A percentile compares a stretch with the other conserved stretches of the same genome.
Conservation (phyloP, 2,888 invertebrate genomes). For the Idaea aversata region DNA sequence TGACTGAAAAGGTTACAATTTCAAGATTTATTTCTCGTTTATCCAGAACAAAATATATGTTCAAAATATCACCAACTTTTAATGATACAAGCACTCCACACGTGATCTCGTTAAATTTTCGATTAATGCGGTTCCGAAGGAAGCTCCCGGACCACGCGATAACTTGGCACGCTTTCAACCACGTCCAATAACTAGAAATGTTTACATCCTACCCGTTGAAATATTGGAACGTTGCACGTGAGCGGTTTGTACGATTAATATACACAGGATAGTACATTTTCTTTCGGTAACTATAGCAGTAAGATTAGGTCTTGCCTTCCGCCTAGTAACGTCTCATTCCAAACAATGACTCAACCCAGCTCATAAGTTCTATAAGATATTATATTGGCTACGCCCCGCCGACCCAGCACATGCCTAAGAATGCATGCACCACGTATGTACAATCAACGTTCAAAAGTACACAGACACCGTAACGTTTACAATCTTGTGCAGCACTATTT, state of each 20-base stretch:
- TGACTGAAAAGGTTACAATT: too few species aligned
- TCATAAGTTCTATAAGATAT: too few species aligned
- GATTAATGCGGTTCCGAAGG: conserved; percentile 9
- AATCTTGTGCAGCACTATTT: too few species aligned
- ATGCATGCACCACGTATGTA: too few species aligned
- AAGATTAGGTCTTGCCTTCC: neutral
- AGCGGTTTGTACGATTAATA: conserved; percentile 35
- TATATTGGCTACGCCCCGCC: too few species aligned
- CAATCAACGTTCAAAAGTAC: too few species aligned
- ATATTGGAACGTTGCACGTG: conserved; percentile 50
- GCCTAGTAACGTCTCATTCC: neutral
- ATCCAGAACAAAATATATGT: too few species aligned
- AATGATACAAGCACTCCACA: conserved; percentile 1
- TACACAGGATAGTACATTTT: conserved; percentile 18
- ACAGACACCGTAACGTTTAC: too few species aligned
- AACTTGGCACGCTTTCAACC: conserved; percentile 34
- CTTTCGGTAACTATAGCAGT: conserved; percentile 5
- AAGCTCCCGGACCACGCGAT: conserved; percentile 17
- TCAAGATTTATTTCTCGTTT: too few species aligned
- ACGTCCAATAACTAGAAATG: conserved; percentile 36
- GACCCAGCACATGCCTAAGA: too few species aligned
- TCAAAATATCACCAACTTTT: neutral
- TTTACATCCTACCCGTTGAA: conserved; percentile 47
- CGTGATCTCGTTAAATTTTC: conserved; percentile 7
- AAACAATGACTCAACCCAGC: too few species aligned